A percentile compares a stretch with the other conserved stretches of the same genome.
These are phyloP conservation scores for Rhinichthys osculus DNA, from an alignment of 2,797 vertebrate genomes.

Conservation along the genomic window DNA sequence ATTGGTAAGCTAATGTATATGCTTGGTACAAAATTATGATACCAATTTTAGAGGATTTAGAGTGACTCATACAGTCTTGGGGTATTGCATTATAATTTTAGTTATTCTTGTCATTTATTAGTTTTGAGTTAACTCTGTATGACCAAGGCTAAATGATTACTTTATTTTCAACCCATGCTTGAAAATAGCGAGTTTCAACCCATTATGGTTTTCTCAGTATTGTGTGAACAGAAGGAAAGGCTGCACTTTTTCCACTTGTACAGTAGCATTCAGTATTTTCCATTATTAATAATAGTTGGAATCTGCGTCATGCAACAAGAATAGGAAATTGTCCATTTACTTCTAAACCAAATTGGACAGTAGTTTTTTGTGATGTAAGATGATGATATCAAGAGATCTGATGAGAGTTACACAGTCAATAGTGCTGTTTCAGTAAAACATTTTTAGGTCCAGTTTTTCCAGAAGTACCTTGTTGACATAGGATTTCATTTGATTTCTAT, in stretches of 20 bases:
- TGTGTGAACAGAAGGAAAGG: neutral
- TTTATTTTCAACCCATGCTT: slow-evolving; percentile 10
- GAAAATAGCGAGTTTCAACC: neutral
- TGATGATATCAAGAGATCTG: neutral
- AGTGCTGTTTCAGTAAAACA: neutral
- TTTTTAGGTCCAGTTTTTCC: neutral
- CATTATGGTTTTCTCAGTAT: neutral
- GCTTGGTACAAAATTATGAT: neutral
- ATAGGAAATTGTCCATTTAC: slow-evolving; percentile 3
- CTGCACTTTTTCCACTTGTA: neutral
- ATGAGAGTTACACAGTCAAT: neutral
- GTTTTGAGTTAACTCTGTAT: neutral
- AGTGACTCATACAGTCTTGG: neutral
- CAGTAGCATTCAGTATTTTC: neutral
- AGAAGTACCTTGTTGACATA: neutral
- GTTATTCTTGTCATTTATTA: neutral
- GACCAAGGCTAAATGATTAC: neutral
- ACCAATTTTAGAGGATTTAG: neutral
- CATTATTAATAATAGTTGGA: neutral
- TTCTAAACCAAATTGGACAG: slow-evolving; percentile 2
- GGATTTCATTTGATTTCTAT: neutral
- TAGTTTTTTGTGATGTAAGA: neutral
- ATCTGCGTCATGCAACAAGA: neutral
- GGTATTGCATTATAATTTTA: neutral
- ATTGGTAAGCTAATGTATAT: neutral